These are phyloP conservation scores for Miniopterus natalensis DNA, from an alignment of 2,113 vertebrate species.

Conservation along the genomic window DNA sequence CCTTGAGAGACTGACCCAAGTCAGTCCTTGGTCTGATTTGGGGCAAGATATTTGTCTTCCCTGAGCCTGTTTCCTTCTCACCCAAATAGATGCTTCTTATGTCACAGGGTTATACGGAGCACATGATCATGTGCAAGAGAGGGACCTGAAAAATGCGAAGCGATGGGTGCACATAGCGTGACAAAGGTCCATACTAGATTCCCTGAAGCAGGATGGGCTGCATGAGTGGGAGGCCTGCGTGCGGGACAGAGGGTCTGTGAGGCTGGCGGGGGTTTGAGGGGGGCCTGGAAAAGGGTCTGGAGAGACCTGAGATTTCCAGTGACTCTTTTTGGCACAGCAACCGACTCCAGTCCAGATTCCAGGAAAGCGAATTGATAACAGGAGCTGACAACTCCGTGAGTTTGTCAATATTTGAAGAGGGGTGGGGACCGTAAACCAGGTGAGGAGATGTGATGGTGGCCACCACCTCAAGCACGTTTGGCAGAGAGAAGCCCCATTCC, in stretches of 20 bases:
- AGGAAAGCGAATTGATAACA: neutral
- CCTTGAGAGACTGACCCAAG: neutral
- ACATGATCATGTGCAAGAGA: rapidly evolving
- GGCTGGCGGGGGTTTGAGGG: rapidly evolving
- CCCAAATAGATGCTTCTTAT: rapidly evolving
- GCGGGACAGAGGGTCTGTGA: neutral
- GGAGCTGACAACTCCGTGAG: neutral
- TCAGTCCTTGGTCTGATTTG: neutral
- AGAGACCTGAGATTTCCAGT: neutral
- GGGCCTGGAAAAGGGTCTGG: neutral
- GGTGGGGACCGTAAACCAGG: conserved; percentile 31
- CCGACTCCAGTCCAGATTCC: neutral
- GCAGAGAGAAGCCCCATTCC: neutral
- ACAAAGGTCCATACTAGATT: rapidly evolving
- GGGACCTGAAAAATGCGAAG: neutral
- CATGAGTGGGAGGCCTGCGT: rapidly evolving
- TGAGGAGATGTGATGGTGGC: neutral
- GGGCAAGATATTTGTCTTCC: neutral
- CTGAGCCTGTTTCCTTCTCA: neutral
- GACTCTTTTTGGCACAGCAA: neutral
- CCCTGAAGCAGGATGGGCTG: neutral
- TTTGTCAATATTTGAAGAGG: conserved; percentile 74
- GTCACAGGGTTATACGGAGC: neutral
- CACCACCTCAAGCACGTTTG: neutral
- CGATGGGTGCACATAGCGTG: neutral